Conservation (phyloP, 2,888 invertebrate genomes). For the Coenonympha arcania region DNA sequence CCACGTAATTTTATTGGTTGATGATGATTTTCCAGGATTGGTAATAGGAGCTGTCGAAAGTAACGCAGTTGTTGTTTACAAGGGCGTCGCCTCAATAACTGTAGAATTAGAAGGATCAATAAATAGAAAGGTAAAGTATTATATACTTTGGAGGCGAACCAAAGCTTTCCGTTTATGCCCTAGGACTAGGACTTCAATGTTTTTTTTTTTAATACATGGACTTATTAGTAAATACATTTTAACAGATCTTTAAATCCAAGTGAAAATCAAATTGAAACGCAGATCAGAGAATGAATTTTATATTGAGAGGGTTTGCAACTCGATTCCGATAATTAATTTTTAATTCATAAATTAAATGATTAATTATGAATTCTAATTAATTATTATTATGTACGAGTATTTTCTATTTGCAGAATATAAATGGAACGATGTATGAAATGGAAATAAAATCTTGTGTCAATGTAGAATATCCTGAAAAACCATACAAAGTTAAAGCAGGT, state of each 20-base stretch:
- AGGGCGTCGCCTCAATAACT: conserved; percentile 40
- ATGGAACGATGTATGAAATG: neutral
- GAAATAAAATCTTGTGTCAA: neutral
- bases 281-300: no score
- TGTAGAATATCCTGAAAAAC: neutral
- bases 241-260: no score
- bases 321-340: no score
- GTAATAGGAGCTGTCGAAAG: conserved; percentile 49
- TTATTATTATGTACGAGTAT: neutral
- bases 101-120: neutral
- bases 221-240: no score
- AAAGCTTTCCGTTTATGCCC: no score
- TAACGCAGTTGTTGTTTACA: conserved; percentile 37
- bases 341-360: no score
- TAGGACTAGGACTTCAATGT: no score
- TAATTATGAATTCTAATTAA: no score
- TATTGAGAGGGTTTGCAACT: no score
- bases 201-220: no score
- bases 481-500: neutral
- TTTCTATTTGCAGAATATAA: neutral
- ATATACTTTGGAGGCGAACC: no score
- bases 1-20: neutral
- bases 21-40: conserved; percentile 38
- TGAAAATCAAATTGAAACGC: no score
- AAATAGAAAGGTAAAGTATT: neutral